Conservation (phyloP, 2,888 invertebrate genomes). For the Drosophila paranaensis region DNA sequence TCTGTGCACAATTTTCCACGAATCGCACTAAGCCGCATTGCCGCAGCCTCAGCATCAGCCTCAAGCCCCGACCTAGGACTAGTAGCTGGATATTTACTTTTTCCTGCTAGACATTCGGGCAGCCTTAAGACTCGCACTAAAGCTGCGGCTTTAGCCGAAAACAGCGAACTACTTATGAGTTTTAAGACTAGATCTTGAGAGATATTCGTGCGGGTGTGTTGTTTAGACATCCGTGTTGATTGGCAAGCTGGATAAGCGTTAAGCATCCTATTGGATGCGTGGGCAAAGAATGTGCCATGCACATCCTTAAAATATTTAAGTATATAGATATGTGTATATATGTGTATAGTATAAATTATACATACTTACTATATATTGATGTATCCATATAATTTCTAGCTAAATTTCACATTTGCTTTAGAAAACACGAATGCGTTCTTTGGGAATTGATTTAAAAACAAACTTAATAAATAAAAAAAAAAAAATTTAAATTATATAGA, state of each 20-base stretch:
- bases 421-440: no score
- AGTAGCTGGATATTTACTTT: slow-evolving; percentile 10
- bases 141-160: slow-evolving; percentile 35
- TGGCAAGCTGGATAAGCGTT: slow-evolving; percentile 3
- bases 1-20: slow-evolving; percentile 55
- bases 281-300: neutral
- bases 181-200: slow-evolving; percentile 1
- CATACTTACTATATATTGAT: no score
- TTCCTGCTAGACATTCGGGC: slow-evolving; percentile 34
- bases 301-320: neutral
- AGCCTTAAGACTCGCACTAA: slow-evolving; percentile 16
- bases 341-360: no score
- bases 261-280: neutral
- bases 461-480: no score
- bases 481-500: no score
- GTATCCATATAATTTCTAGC: no score
- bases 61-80: slow-evolving; percentile 20
- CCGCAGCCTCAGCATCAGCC: slow-evolving; percentile 16
- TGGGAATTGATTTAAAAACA: no score
- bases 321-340: neutral
- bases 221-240: neutral
- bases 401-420: no score
- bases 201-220: neutral
- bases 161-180: slow-evolving; percentile 18
- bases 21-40: slow-evolving; percentile 61